Conservation (phyloP, 2,888 invertebrate species). For the Encarsia formosa region DNA sequence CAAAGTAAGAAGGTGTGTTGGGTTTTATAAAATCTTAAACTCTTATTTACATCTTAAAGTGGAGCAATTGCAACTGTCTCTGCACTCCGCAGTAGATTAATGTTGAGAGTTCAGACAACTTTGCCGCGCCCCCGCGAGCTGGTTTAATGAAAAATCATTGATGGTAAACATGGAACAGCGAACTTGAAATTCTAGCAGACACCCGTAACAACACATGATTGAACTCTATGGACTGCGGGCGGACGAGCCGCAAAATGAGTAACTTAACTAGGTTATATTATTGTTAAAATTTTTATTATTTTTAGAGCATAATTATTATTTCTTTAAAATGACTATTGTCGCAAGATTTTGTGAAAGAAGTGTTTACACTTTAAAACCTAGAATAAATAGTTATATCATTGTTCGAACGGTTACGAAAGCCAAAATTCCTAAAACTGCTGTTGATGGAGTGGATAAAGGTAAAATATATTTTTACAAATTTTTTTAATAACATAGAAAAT, state of each 20-base stretch:
- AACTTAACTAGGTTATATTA: constrained; percentile 27
- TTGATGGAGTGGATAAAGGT: constrained; percentile 15
- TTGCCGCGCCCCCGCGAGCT: too few relatives aligned
- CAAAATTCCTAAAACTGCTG: constrained; percentile 15
- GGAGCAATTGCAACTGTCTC: too few relatives aligned
- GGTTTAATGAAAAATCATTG: too few relatives aligned
- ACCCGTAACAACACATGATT: background rate
- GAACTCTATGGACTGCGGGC: background rate
- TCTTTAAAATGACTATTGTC: constrained; percentile 21
- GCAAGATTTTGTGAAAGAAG: constrained; percentile 10
- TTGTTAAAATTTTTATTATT: background rate
- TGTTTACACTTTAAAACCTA: constrained; percentile 7
- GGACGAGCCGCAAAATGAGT: too few relatives aligned
- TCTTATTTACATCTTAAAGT: too few relatives aligned
- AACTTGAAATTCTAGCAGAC: background rate
- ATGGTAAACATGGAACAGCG: background rate
- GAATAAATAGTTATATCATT: background rate
- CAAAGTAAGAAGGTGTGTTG: too few relatives aligned
- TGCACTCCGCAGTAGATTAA: too few relatives aligned
- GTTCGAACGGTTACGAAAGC: constrained; percentile 7
- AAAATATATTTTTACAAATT: background rate
- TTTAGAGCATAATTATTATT: background rate
- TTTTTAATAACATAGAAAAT: background rate
- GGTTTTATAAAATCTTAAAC: too few relatives aligned
- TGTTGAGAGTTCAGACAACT: too few relatives aligned